Evolutionary conservation across 2,113 vertebrate genomes (phyloP), one percentile per base, ranked within the genome.

Genomic region (Amphiprion percula): DNA sequence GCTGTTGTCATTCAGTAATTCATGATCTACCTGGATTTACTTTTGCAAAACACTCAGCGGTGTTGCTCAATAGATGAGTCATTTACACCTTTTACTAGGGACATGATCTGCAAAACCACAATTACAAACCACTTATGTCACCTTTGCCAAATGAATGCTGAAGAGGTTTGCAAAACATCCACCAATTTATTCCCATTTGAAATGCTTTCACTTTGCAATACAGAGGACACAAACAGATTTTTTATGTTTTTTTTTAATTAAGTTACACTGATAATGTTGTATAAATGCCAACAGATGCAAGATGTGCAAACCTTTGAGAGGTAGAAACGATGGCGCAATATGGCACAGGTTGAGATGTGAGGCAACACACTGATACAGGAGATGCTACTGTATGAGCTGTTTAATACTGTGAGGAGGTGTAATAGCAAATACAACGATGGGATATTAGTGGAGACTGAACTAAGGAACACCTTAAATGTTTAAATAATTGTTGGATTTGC

Each of bases 191-290:
- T 59, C n/a, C 66, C n/a, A 64, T 53, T 72, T 50, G 1, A 68
- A 61, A 41, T 68, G 26, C 33, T 77, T 80, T 70, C 23, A 47
- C 41, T 70, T 30, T 44, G 7, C 75, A 46, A 60, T 21, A 76
- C 55, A 69, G 0, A 1, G 85, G 54, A 28, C 59, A 59, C 49
- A 83, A 68, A 76, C 58, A 83, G 55, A 76, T 56, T 19, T 70
- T 87, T 80, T 54, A 68, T 77, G 19, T 46, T 70, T 26, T 41
- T 54, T 69, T 85, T 82, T 67, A 50, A 77, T 88, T 63, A 75
- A 88, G 58, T 90, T 82, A 90, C 73, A 91, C 55, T 66, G 61
- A 54, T 75, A 39, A 49, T 71, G 64, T 62, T 56, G 56, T 72
- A 70, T 59, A 77, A 78, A 80, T 59, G 70, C 17, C 54, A 76